Evolutionary conservation across 53 echinoderm and acorn worm species (phyloP), one percentile per base, ranked within the genome.

Genomic region (Hippasteria phrygiana): DNA sequence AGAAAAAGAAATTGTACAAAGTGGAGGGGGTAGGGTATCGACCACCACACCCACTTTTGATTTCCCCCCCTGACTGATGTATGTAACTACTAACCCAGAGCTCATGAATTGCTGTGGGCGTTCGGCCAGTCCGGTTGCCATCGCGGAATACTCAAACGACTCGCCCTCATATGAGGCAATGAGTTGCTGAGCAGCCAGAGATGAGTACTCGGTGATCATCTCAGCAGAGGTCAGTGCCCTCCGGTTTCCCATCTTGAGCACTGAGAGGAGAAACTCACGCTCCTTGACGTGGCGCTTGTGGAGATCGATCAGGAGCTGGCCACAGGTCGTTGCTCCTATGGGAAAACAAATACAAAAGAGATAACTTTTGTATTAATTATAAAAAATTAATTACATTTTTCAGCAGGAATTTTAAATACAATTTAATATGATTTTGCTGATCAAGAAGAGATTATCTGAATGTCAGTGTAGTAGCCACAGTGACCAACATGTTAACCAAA

Each of bases 161-260:
- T 93, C 87, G 1, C 92, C 90, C 65, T 98, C 99, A 31, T 84
- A 72, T 17, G 74, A 87, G 11, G 93, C 94, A 4, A 92, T 92
- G 47, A 93, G 87, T 86, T 94, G 93, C 88, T 98, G 95, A 0
- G 81, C 89, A 13, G 91, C 93, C 14, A 96, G 91, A 38, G 91
- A 91, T 35, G 91, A 88, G 63, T 96, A 98, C 86, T 96, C 94
- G 13, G 99, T 96, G 34, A 98, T 91, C 99, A 98, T 98, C 90
- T 98, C 99, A 22, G 91, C 94, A 0, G 95, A 94, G 62, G 94
- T 94, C 65, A 98, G 71, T 38, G 96, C 94, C 39, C 91, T 87
- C 13, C 91, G 92, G 36, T 94, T 90, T 28, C 90, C 89, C 50
- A 93, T 96, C 80, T 95, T 96, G 35, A 96, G 90, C 20, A 90